phyloP scores from a whole-genome alignment of 2,113 vertebrate genomes.

The Eudyptes chrysolophus region DNA sequence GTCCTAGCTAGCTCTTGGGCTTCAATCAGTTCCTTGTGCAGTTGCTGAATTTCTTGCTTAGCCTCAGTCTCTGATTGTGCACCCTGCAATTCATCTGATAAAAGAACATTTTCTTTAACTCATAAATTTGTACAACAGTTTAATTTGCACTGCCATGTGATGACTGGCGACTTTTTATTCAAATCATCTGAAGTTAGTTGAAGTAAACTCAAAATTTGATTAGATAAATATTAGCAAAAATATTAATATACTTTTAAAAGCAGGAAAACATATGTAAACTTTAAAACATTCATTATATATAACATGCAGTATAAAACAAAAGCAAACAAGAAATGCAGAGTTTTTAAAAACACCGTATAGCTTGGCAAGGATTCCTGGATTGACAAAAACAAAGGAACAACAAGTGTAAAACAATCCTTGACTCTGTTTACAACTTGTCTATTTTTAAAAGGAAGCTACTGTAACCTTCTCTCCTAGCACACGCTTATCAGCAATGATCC shows the following conservation, averaged over 20 bases:
- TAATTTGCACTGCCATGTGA: slow-evolving; percentile 11
- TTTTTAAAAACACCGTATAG: not conserved
- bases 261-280: not conserved
- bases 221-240: slow-evolving; percentile 65
- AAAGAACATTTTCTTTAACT: slow-evolving; percentile 76
- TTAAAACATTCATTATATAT: not conserved
- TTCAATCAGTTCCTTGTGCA: slow-evolving; percentile 91
- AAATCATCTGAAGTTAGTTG: slow-evolving; percentile 49
- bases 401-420: not conserved
- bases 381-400: not conserved
- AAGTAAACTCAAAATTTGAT: slow-evolving; percentile 21
- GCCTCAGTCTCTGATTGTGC: slow-evolving; percentile 88
- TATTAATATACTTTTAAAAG: slow-evolving; percentile 22
- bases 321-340: not conserved
- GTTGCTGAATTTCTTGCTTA: slow-evolving; percentile 91
- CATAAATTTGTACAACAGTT: slow-evolving; percentile 50
- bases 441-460: not conserved
- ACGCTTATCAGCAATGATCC: rapidly evolving
- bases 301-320: not conserved
- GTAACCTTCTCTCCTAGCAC: not conserved
- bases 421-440: not conserved
- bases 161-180: not conserved
- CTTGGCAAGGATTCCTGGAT: not conserved
- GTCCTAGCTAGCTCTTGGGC: slow-evolving; percentile 95
- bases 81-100: slow-evolving; percentile 88